These are phyloP conservation scores for Rhynchomys soricoides DNA, from an alignment of 2,113 vertebrate genomes.

Conservation along the genomic window DNA sequence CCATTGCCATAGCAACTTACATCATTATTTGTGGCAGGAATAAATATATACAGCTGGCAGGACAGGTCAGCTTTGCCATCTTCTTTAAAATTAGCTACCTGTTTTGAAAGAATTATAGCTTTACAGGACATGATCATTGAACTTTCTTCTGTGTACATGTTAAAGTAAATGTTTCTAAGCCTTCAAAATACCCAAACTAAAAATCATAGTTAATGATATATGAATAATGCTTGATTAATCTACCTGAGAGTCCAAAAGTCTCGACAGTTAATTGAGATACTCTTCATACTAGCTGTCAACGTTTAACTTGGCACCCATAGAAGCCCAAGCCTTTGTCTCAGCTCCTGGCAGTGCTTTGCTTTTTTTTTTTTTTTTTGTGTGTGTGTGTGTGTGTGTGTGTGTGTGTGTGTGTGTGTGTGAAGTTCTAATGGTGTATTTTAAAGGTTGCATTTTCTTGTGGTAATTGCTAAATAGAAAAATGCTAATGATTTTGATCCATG, in stretches of 20 bases:
- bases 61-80: not conserved
- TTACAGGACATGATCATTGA: not conserved
- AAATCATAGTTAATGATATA: not conserved
- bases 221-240: not conserved
- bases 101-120: not conserved
- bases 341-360: too few relatives aligned
- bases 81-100: not conserved
- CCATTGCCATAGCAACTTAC: not conserved
- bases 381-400: too few relatives aligned
- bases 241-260: not conserved
- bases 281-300: not conserved
- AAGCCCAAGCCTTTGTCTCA: not conserved
- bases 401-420: too few relatives aligned
- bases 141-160: not conserved
- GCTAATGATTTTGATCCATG: not conserved
- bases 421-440: not conserved
- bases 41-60: not conserved
- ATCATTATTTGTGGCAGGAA: not conserved
- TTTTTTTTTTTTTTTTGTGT: too few relatives aligned
- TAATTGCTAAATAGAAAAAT: not conserved
- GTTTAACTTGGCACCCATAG: not conserved
- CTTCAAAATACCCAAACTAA: not conserved
- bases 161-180: not conserved
- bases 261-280: not conserved
- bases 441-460: not conserved